phyloP scores from a whole-genome alignment of 2,888 invertebrate genomes.

The Catocala sponsa region DNA sequence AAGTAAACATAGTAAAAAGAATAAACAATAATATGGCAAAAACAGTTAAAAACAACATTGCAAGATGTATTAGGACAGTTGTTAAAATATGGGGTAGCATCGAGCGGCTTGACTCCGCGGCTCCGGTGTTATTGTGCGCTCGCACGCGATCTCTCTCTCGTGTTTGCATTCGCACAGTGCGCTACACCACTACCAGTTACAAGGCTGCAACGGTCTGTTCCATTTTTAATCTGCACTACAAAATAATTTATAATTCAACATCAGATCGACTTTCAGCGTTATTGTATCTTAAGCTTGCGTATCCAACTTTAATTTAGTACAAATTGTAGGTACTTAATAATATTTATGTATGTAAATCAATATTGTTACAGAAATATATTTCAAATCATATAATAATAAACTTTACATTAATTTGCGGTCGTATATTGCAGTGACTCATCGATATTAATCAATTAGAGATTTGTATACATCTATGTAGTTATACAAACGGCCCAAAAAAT shows the following conservation, averaged over 20 bases:
- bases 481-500: slow-evolving; percentile 67
- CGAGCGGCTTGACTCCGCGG: slow-evolving; percentile 77
- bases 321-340: too few relatives aligned
- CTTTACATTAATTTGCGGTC: slow-evolving; percentile 8
- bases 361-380: too few relatives aligned
- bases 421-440: slow-evolving; percentile 25
- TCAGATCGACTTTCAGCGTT: too few relatives aligned
- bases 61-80: slow-evolving; percentile 89
- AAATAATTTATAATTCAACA: slow-evolving; percentile 18
- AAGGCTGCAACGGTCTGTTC: slow-evolving; percentile 53
- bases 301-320: too few relatives aligned
- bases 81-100: slow-evolving; percentile 88
- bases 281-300: too few relatives aligned
- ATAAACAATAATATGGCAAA: slow-evolving; percentile 85
- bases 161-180: slow-evolving; percentile 62
- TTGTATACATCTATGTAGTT: slow-evolving; percentile 32
- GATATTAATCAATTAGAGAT: slow-evolving; percentile 41
- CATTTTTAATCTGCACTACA: slow-evolving; percentile 47
- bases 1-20: slow-evolving; percentile 83
- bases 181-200: slow-evolving; percentile 30
- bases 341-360: too few relatives aligned
- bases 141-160: slow-evolving; percentile 78
- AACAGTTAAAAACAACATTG: slow-evolving; percentile 88
- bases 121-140: slow-evolving; percentile 77
- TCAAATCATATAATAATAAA: not conserved